Base-by-base conservation (phyloP, 2,888 invertebrate species). In the Heteromurus nitidus region DNA sequence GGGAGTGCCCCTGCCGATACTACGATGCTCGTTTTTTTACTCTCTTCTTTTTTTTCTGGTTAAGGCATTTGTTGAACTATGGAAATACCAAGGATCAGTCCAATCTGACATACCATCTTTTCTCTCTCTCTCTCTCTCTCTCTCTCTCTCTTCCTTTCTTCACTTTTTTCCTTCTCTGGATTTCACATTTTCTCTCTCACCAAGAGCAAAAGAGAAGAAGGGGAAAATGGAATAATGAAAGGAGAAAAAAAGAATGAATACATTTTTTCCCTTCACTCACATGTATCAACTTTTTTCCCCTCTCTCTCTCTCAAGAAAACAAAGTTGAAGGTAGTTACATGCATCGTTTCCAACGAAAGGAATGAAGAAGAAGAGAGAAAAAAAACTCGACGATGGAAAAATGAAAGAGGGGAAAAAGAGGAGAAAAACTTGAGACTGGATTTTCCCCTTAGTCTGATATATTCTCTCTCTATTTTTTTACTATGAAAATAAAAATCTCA, bases 401-500 rank as follows among this genome's bases (percentile, higher is more conserved):
- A 64, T 60, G 47, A 44, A 64, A 22, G 77, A 68, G 36, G 64
- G 68, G 30, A 69, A 42, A 31, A 74, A 13, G 53, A 53, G 55
- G 62, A 36, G 28, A 68, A 58, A 67, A 68, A 64, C 16, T 65
- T 65, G 26, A 20, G 16, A 18, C 18, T 26, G 62, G 2, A 53
- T 76, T 76, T 68, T 60, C 68, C 26, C 55, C 44, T 42, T 64
- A n/a, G 50, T 50, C 13, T 50, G 13, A n/a, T n/a, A n/a, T n/a
- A n/a, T 47, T 16, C n/a, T 47, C n/a, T 47, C 47, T 47, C n/a
- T 47, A 13, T 47, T 36, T 36, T 36, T 36, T 13, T 13, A 67
- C 42, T 62, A 73, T 60, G 58, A 73, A 50, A 73, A 80, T 73
- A 60, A 68, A 80, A 80, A 80, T 80, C 80, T 80, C 80, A 36